Evolutionary conservation across 23 tunicate genomes (phyloP), one percentile per base, ranked within the genome.

Genomic region (Clavelina lepadiformis): DNA sequence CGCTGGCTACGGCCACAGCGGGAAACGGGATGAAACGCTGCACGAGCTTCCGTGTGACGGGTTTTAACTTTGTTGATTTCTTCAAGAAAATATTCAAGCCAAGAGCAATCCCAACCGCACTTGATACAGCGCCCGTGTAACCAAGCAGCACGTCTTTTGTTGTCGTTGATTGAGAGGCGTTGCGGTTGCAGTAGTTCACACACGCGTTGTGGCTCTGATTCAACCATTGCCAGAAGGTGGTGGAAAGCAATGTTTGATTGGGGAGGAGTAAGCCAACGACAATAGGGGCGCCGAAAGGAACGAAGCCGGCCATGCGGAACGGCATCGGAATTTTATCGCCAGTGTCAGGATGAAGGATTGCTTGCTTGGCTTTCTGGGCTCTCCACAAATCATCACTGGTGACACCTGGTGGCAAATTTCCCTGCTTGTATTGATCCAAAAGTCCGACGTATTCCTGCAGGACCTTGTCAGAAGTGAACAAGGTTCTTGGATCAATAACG

Each of bases 151-250:
- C 52, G 60, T 86, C 95, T 33, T 47, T 65, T 47, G 65, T 86
- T 3, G 95, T 64, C 22, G 86, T 72, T 57, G 78, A 81, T 50
- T 73, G 84, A 20, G 95, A 56, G 21, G 98, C 98, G 83, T 92
- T 92, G 46, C 98, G 58, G 52, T 92, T 92, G 82, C 72, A 72
- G 46, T 77, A 92, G 36, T 92, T 92, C 2, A 83, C 80, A 61
- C 91, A 74, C 2, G 98, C 98, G 73, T 92, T 92, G 41, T 83
- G 98, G 31, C 87, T 92, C 56, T 92, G 98, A 83, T 92, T 92
- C 67, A 86, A 33, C 98, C 98, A 92, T 46, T 92, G 98, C 98
- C 98, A 92, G 49, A 83, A 83, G 18, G 69, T 66, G 7, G 98
- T 83, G 5, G 66, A 33, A 1, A 61, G 36, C n/a, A 79, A 3